phyloP scores from a whole-genome alignment of 1,140 invertebrate genomes.

The Steinernema feltiae region DNA sequence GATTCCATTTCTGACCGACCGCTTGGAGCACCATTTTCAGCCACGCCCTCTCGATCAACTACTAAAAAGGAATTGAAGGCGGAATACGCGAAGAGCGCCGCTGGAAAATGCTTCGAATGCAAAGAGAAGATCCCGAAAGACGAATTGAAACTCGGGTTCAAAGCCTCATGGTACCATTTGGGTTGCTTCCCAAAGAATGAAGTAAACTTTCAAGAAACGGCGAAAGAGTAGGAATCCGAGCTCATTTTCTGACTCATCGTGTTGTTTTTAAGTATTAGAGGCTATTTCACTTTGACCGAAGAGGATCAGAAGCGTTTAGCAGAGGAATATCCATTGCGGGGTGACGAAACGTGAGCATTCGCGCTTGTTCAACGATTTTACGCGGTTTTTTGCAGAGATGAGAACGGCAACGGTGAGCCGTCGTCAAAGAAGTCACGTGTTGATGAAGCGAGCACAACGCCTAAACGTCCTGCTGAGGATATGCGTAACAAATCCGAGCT shows the following conservation, averaged over 20 bases:
- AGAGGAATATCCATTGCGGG: slow-evolving; percentile 64
- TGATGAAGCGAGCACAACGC: slow-evolving; percentile 58
- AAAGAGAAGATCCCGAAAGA: slow-evolving; percentile 66
- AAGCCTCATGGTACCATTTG: slow-evolving; percentile 39
- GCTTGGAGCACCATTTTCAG: slow-evolving; percentile 4
- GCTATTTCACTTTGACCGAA: slow-evolving; percentile 68
- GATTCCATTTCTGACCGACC: background rate
- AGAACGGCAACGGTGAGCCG: slow-evolving; percentile 58
- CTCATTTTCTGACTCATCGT: background rate
- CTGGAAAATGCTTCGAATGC: slow-evolving; percentile 70
- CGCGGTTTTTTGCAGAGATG: background rate
- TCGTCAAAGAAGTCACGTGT: slow-evolving; percentile 61
- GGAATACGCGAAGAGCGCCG: slow-evolving; percentile 63
- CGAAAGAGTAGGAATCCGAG: slow-evolving; percentile 16
- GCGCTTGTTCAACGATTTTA: too few relatives aligned
- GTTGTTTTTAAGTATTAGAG: slow-evolving; percentile 64
- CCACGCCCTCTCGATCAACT: background rate
- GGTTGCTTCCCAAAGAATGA: slow-evolving; percentile 33
- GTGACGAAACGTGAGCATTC: slow-evolving; percentile 41
- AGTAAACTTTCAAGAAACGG: slow-evolving; percentile 26
- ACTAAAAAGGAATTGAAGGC: slow-evolving; percentile 22
- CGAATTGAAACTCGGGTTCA: slow-evolving; percentile 37
- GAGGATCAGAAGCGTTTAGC: slow-evolving; percentile 71
- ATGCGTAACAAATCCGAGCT: slow-evolving; percentile 43
- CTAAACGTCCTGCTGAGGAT: background rate